Evolutionary conservation across 2,113 vertebrate species (phyloP), one percentile per base, ranked within the genome.

Genomic region (Engraulis encrasicolus): DNA sequence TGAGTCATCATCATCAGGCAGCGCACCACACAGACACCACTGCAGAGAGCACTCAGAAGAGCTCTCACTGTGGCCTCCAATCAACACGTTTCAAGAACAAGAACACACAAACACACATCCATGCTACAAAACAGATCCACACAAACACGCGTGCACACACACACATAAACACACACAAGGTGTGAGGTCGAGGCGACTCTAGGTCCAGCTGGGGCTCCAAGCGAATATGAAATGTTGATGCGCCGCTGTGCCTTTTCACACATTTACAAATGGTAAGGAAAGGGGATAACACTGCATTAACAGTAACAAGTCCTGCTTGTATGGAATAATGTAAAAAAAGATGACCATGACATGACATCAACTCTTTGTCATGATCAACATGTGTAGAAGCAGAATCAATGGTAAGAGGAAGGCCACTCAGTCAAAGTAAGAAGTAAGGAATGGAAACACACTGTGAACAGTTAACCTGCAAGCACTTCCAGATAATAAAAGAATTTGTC

Each of bases 291-390:
- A 27, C 23, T 66, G 31, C 40, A 45, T 45, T 45, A 45, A 45
- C 40, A 45, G 3, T 71, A 34, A 71, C 61, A 71, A 71, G 61
- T 71, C 61, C 61, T 71, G 61, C 61, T 71, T 71, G 61, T 31
- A 71, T 34, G 27, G 61, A 71, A 66, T 66, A 27, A 31, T 11
- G 6, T 66, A 27, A 66, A 27, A 31, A 31, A 66, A 66, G n/a
- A 31, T 31, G 1, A 14, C 7, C 20, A 7, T 9, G 31, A 27
- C 61, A 6, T 11, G 23, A 66, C 27, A 9, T 9, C 4, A 3
- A 45, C 27, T 31, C 61, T 31, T 66, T 66, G 61, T 31, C 61
- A 66, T 66, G 27, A 31, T 31, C n/a, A 15, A 66, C 17, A 34
- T 17, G 14, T n/a, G n/a, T n/a, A 71, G 27, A 71, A 27, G 61